Conservation (phyloP, 2,797 vertebrate species). For the Oreochromis grahami region DNA sequence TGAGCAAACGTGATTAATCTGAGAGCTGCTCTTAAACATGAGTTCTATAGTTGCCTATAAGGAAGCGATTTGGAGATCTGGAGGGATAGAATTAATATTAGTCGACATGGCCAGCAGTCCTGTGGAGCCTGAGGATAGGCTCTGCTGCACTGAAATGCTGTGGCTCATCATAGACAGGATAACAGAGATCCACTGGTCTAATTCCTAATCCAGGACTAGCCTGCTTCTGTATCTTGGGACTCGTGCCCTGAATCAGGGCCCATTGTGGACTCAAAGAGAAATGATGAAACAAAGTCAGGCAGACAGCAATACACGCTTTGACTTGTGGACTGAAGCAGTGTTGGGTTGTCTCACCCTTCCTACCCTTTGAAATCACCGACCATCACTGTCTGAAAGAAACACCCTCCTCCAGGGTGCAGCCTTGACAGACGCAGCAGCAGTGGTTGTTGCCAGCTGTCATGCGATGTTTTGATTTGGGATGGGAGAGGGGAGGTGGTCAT, state of each 20-base stretch:
- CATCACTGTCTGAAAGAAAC: neutral
- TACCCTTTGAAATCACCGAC: neutral
- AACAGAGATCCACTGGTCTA: neutral
- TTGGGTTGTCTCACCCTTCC: neutral
- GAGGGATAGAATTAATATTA: neutral
- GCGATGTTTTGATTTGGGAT: constrained; percentile 41
- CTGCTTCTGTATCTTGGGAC: constrained; percentile 1
- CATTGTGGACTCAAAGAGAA: neutral
- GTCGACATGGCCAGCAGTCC: neutral
- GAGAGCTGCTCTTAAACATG: neutral
- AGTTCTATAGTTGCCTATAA: neutral
- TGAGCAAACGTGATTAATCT: neutral
- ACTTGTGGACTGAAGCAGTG: neutral
- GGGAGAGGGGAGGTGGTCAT: neutral
- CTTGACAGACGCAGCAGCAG: constrained; percentile 19
- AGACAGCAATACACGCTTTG: neutral
- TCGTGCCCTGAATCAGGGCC: neutral
- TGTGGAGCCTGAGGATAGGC: neutral
- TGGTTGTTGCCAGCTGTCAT: constrained; percentile 49
- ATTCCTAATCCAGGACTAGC: constrained; percentile 25
- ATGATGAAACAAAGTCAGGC: neutral
- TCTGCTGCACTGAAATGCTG: neutral
- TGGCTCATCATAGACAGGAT: constrained; percentile 1
- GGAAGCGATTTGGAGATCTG: neutral
- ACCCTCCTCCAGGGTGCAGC: constrained; percentile 33